Evolutionary conservation across 2,113 vertebrate genomes (phyloP).

Genomic region (Embiotoca jacksoni): DNA sequence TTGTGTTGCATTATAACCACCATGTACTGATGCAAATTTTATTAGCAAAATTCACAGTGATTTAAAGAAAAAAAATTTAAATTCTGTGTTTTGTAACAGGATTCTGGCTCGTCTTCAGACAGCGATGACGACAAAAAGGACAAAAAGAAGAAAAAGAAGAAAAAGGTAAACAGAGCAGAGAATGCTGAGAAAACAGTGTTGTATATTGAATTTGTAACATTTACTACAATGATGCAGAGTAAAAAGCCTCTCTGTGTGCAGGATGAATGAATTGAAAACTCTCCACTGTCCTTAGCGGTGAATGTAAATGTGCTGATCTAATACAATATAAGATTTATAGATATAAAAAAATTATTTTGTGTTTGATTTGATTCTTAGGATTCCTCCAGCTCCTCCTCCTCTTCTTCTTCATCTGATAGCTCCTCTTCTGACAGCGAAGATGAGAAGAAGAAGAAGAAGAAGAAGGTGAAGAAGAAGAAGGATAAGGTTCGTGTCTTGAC

Average conservation of each 20-base stretch:
- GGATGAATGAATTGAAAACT: too few species aligned
- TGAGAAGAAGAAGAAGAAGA: conserved; percentile 50
- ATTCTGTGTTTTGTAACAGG: conserved; percentile 28
- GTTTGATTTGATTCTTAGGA: conserved; percentile 41
- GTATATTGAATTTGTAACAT: neutral
- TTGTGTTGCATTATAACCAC: neutral
- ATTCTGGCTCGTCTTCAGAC: conserved; percentile 50
- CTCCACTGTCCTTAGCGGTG: too few species aligned
- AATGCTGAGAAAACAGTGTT: neutral
- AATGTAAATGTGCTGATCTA: too few species aligned
- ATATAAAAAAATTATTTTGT: conserved; percentile 12
- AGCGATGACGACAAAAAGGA: conserved; percentile 58
- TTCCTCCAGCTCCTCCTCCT: conserved; percentile 51
- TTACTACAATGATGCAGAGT: too few species aligned
- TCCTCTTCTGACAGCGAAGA: conserved; percentile 59
- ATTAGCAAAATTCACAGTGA: neutral
- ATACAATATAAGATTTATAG: too few species aligned
- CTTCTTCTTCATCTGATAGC: conserved; percentile 59
- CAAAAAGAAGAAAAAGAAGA: conserved; percentile 62
- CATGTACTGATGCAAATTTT: neutral
- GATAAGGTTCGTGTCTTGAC: conserved; percentile 24
- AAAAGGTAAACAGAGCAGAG: conserved; percentile 9
- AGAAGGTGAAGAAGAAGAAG: conserved; percentile 35
- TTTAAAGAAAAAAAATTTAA: too few species aligned
- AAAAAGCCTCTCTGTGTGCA: too few species aligned